Evolutionary conservation across 2,888 invertebrate species (phyloP), one percentile per base, ranked within the genome.

Genomic region (Drosophila phalerata): DNA sequence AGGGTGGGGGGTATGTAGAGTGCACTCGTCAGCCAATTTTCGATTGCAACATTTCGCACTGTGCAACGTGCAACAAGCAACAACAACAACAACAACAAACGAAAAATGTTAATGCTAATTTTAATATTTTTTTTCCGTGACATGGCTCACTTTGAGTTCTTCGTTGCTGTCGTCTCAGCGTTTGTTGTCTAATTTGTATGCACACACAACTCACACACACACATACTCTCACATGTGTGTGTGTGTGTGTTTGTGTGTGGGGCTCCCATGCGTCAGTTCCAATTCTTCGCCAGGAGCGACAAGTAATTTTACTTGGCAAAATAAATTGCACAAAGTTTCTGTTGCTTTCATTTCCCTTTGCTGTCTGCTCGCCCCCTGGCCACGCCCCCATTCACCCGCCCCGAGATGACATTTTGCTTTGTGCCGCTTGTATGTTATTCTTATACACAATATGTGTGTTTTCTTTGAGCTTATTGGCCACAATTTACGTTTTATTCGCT

Each of bases 51-150:
- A 77, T 84, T 85, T 90, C 81, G 87, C 87, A 87, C 87, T 79
- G 38, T 30, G 22, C 15, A 19, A 45, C 56, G 40, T 34, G 53
- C 25, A 51, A 34, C 43, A 56, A 30, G 60, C 48, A 63, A 43
- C 52, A 55, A 15, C 42, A 63, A 43, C 52, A 55, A 15, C 42
- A 47, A 25, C 62, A 28, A 80, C 69, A 76, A 71, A 66, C 62
- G 67, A 68, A 67, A 72, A 81, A 89, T 90, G 79, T 80, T 84
- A 84, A 88, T 85, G 89, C 80, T 90, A 88, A 91, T 92, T 92
- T 90, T 85, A 88, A 92, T 91, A 91, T 92, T 92, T 90, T 91
- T 74, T 74, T 48, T 32, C 13, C 91, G 90, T 91, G 92, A 91
- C 91, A 89, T 88, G 89, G 81, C 85, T 80, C 73, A 73, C 81